Base-by-base conservation (phyloP, 2,113 vertebrate genomes). In the Eolophus roseicapilla region DNA sequence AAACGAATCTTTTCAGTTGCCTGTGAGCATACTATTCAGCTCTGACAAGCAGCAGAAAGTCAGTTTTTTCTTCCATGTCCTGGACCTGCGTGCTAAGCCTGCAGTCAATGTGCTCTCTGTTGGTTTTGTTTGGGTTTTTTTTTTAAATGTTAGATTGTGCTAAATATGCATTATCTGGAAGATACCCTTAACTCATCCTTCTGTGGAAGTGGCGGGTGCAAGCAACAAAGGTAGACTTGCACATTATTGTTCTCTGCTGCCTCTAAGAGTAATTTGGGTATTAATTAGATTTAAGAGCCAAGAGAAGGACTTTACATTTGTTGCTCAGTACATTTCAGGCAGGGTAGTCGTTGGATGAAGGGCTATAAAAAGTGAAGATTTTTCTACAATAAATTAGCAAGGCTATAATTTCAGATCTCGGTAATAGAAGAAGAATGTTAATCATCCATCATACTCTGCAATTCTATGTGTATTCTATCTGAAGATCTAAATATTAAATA, bases 401-500 rank as follows among this genome's bases (percentile, higher is more conserved):
- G 17, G 11, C 17, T 75, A 74, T 74, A 82, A 68, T 64, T 71
- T 76, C 41, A 76, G 49, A 80, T 21, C 10, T 92, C 69, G 10
- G 5, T 88, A 62, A 76, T 17, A 79, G 35, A 44, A 76, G 74
- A 93, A 80, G 69, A 76, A 80, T 79, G 17, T 69, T 86, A 88
- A 60, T 65, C 57, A 65, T 73, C 76, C 57, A 57, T 87, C 70
- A 87, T 37, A 57, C 9, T 52, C 76, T 67, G 13, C n/a, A 93
- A 74, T 80, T 53, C 62, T 84, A 25, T 86, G 53, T 74, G 11
- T 37, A 80, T 70, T 86, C 41, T 81, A 46, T 60, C 6, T 13
- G 75, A 85, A 73, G 46, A 88, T 37, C 43, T 64, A 95, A 91
- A 91, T 82, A 85, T 44, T 87, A 80, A 93, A 82, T 70, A 90